Percentiles rank a stretch among this genome's conserved stretches.
Evolutionary conservation across 2,113 vertebrate species (phyloP).

Genomic region (Typhlomys cinereus): DNA sequence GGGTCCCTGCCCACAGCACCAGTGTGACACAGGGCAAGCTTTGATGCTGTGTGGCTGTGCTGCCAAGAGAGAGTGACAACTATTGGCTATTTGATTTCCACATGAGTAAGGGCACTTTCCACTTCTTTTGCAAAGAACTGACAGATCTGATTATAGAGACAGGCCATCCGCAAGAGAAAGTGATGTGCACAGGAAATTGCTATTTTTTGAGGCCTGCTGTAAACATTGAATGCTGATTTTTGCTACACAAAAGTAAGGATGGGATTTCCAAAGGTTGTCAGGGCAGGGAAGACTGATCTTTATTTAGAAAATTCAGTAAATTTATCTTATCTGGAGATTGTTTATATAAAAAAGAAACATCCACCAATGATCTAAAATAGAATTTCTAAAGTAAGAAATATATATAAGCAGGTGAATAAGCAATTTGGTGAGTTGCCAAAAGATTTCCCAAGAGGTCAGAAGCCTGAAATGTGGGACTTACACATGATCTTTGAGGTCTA

Average conservation of each 20-base stretch:
- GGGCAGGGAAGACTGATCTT: conserved; percentile 18
- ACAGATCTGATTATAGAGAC: conserved; percentile 62
- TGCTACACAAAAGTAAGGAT: background rate
- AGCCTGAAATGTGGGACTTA: background rate
- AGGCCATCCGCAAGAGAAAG: conserved; percentile 12
- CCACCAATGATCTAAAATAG: conserved; percentile 44
- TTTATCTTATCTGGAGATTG: conserved; percentile 35
- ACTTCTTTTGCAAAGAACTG: conserved; percentile 56
- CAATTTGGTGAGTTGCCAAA: background rate
- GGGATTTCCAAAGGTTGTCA: background rate
- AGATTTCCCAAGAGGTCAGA: background rate
- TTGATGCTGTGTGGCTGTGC: background rate
- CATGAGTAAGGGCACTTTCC: conserved; percentile 38
- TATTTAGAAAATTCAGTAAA: conserved; percentile 41
- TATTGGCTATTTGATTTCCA: conserved; percentile 49
- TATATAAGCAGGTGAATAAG: background rate
- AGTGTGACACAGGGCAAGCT: background rate
- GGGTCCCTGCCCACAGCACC: background rate
- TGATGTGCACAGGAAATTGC: conserved; percentile 54
- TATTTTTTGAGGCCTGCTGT: background rate
- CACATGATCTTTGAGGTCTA: background rate
- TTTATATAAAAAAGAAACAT: conserved; percentile 18
- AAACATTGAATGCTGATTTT: conserved; percentile 14
- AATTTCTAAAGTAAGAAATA: conserved; percentile 23
- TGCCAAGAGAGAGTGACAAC: conserved; percentile 34